phyloP scores from a whole-genome alignment of 2,888 invertebrate species.

The Aricia artaxerxes region DNA sequence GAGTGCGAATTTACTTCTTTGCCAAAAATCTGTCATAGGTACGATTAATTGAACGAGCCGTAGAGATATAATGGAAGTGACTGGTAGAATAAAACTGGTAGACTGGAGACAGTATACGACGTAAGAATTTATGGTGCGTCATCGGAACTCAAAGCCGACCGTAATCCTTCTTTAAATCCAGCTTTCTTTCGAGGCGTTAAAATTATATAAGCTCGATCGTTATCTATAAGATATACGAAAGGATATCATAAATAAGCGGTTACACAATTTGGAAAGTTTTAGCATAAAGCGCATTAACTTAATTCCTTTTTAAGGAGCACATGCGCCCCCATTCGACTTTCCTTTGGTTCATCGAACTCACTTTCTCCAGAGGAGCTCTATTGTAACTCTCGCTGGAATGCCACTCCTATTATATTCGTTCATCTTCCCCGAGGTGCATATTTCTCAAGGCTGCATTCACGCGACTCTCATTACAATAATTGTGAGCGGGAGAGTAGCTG shows the following conservation, averaged over 20 bases:
- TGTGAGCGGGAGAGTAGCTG: constrained; percentile 22
- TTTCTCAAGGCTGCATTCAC: constrained; percentile 50
- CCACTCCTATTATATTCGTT: constrained; percentile 69
- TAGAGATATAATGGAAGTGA: too few species aligned
- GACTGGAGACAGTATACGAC: background rate
- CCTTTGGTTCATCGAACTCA: constrained; percentile 78
- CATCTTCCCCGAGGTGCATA: constrained; percentile 51
- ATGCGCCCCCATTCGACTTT: constrained; percentile 54
- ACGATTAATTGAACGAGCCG: background rate
- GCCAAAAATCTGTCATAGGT: too few species aligned
- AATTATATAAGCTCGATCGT: constrained; percentile 7
- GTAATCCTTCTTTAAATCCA: background rate
- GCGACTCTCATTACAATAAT: constrained; percentile 21
- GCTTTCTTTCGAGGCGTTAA: constrained; percentile 12
- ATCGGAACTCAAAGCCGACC: background rate
- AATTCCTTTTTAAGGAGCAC: constrained; percentile 28
- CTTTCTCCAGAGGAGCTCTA: constrained; percentile 67
- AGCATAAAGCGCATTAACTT: constrained; percentile 2
- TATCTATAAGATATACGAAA: background rate
- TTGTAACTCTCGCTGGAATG: constrained; percentile 74
- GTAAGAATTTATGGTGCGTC: background rate
- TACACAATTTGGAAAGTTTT: constrained; percentile 25
- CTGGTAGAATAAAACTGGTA: too few species aligned
- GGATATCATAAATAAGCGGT: background rate
- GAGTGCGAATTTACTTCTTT: too few species aligned